Percentiles rank a stretch among this genome's conserved stretches.
Conservation (phyloP, 2,797 vertebrate species). For the Rhinella marina region DNA sequence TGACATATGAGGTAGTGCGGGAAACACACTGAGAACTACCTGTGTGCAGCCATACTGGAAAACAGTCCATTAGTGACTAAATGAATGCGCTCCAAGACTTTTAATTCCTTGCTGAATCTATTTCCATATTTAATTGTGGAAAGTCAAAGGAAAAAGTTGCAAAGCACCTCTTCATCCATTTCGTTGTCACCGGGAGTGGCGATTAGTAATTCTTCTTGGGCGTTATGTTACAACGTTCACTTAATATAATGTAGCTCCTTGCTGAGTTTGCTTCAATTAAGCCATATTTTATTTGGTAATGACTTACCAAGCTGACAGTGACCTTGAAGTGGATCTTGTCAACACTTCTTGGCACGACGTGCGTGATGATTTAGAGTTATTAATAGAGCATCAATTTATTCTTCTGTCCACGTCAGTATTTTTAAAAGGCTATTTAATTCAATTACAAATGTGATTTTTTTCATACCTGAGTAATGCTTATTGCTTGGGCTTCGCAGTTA, state of each 20-base stretch:
- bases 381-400: constrained; percentile 77
- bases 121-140: constrained; percentile 89
- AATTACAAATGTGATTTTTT: constrained; percentile 71
- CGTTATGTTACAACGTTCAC: constrained; percentile 86
- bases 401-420: constrained; percentile 68
- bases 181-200: constrained; percentile 80
- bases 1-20: constrained; percentile 68
- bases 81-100: constrained; percentile 79
- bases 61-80: constrained; percentile 81
- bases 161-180: constrained; percentile 85
- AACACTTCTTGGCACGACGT: constrained; percentile 75
- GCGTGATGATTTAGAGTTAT: constrained; percentile 79
- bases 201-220: constrained; percentile 87
- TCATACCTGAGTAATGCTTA: constrained; percentile 68
- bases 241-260: constrained; percentile 87
- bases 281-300: constrained; percentile 90
- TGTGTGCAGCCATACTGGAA: constrained; percentile 69
- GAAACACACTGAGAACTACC: constrained; percentile 70
- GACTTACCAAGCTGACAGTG: constrained; percentile 83
- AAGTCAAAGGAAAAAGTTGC: constrained; percentile 78
- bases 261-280: constrained; percentile 87
- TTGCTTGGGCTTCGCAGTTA: constrained; percentile 70
- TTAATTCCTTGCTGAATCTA: constrained; percentile 80
- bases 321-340: constrained; percentile 86
- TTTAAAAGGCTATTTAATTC: constrained; percentile 74